Evolutionary conservation across 1,140 invertebrate genomes (phyloP).

Genomic region (Drosophila seguyi): DNA sequence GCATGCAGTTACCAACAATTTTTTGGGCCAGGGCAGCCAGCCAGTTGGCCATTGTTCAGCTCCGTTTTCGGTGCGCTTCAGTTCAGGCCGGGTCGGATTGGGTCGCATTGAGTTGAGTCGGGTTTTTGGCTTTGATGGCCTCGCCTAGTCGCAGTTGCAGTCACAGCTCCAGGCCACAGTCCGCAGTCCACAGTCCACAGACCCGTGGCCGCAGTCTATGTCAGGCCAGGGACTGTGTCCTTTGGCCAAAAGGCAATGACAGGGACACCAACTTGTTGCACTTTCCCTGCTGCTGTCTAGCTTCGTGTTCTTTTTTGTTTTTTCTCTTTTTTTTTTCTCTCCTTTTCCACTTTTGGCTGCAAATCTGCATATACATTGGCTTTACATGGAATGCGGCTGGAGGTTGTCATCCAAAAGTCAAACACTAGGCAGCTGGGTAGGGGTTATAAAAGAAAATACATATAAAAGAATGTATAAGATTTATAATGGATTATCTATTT

Average conservation of each 20-base stretch:
- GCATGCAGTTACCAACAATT: constrained; percentile 60
- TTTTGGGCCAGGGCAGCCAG: constrained; percentile 47
- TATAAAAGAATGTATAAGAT: neutral
- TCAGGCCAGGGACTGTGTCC: constrained; percentile 15
- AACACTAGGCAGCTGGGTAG: constrained; percentile 8
- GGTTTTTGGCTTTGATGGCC: constrained; percentile 44
- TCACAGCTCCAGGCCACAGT: constrained; percentile 17
- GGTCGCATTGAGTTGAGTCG: constrained; percentile 33
- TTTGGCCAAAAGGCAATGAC: constrained; percentile 33
- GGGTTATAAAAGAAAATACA: neutral
- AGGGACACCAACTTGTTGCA: constrained; percentile 54
- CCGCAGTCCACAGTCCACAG: neutral
- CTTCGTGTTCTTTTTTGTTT: neutral
- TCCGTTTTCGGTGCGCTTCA: constrained; percentile 1
- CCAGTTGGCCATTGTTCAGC: constrained; percentile 44
- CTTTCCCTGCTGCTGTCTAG: constrained; percentile 8
- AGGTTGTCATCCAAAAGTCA: constrained; percentile 18
- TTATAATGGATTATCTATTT: neutral
- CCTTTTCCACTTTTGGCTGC: neutral
- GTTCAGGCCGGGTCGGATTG: constrained; percentile 34
- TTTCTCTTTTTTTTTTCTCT: neutral
- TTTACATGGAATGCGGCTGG: constrained; percentile 29
- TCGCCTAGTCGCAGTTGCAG: constrained; percentile 13
- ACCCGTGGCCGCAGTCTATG: constrained; percentile 11
- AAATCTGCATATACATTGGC: constrained; percentile 41